Conservation (phyloP, 2,113 vertebrate genomes). For the Neolamprologus sp. region DNA sequence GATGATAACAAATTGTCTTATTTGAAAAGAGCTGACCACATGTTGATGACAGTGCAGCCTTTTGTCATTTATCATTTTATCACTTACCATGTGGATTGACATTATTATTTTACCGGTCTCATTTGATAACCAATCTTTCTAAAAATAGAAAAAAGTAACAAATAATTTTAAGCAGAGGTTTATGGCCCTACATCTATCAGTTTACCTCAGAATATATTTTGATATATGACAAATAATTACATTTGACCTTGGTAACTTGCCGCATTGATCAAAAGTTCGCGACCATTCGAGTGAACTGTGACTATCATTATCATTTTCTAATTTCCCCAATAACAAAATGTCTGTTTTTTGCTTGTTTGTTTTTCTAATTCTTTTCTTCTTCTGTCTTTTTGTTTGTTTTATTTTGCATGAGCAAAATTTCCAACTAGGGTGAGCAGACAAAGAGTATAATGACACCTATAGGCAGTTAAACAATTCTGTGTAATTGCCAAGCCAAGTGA, state of each 20-base stretch:
- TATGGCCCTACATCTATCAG: background rate
- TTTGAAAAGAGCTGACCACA: background rate
- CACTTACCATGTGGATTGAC: background rate
- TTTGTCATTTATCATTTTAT: background rate
- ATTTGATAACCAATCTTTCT: background rate
- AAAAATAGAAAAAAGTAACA: background rate
- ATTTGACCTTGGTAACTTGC: background rate
- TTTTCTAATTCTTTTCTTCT: background rate
- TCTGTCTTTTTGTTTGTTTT: background rate
- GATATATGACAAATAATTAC: background rate
- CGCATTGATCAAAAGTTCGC: background rate
- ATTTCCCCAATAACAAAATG: background rate
- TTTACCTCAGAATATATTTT: background rate
- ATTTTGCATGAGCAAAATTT: background rate
- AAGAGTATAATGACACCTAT: background rate
- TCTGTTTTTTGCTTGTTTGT: background rate
- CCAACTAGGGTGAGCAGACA: background rate
- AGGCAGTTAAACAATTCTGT: background rate
- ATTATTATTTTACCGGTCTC: background rate
- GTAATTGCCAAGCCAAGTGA: background rate
- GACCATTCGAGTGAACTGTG: background rate
- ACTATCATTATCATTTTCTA: background rate
- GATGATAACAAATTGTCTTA: background rate
- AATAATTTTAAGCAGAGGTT: background rate
- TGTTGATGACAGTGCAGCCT: background rate